Evolutionary conservation across 2,797 vertebrate species (phyloP), one percentile per base, ranked within the genome.

Genomic region (Dendrocincla tyrannina): DNA sequence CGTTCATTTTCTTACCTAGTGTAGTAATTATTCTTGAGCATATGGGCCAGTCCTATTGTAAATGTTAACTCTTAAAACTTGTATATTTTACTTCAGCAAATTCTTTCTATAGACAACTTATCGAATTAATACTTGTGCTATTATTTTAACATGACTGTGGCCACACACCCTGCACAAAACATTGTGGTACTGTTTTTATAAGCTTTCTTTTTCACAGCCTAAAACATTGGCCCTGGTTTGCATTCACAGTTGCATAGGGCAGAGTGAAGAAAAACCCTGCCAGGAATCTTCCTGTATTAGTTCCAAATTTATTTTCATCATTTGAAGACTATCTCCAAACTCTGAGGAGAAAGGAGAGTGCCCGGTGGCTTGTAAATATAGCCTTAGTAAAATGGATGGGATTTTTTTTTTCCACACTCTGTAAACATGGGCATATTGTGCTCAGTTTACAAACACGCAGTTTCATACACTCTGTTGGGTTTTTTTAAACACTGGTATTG

Each of bases 281-380:
- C 91, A 95, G 91, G 66, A 88, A 96, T 93, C 80, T 93, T 93
- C 70, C 70, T 88, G 5, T 35, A 85, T 85, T 76, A 85, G 67
- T 52, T 91, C 74, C 74, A 94, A 58, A 90, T 91, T 86, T 93
- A 93, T 95, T 94, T 91, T 88, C 79, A 70, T 90, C 42, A 63
- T 86, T 85, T 90, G 73, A 93, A 94, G 47, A 79, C 89, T 85
- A 86, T 73, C 75, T 91, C 55, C 79, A 80, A 52, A 81, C 24
- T 95, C 93, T 52, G 89, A 53, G 22, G 63, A 88, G 74, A 91
- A 9, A 75, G 19, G 24, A 78, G 84, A 93, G 70, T 32, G 69
- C n/a, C 52, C 86, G 41, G 10, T 78, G 39, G 39, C 73, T 87
- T 91, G 39, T 55, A 91, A 94, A 88, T 75, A 81, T 6, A 81